Base-by-base conservation (phyloP, 2,888 invertebrate species). In the Nomada ruficornis region DNA sequence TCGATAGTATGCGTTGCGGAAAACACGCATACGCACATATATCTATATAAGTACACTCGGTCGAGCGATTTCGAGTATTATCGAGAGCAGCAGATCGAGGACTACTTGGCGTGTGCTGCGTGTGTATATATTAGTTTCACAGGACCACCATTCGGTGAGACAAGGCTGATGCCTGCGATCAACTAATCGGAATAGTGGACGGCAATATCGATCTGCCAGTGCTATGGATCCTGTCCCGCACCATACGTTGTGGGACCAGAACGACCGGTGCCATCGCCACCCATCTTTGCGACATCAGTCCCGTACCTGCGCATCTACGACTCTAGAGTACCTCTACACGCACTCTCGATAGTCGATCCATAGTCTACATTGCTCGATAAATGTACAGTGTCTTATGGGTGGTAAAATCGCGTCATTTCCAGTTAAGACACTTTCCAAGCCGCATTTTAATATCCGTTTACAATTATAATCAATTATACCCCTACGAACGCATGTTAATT, bases 91-190 rank as follows among this genome's bases (percentile, higher is more conserved):
- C 63, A 74, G 80, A 77, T 76, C 72, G 69, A 82, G 77, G 90
- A 90, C 90, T 91, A 91, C 89, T 93, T 93, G 92, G 93, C 93
- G 93, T 92, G 92, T 91, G 93, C 91, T 93, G 93, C 94, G 93
- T 93, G 93, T 94, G 94, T 94, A 94, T 94, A 90, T 94, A 92
- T 94, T 93, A 94, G 94, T 94, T 94, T 94, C 94, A 93, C 94
- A 94, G 94, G 94, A 93, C 90, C 89, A 85, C 90, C 89, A 90
- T 90, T 85, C 88, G 87, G 90, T 90, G 91, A 90, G 91, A 90
- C 89, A 89, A 90, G 89, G 89, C 89, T 89, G 93, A 86, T 84
- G 87, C 87, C 87, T 84, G 88, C 81, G 69, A 82, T 82, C 80
- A 69, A 64, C 81, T 87, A 86, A 85, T 88, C 87, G 86, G 88